Conservation (phyloP, 2,113 vertebrate species). For the Apistogramma diplotaenia region DNA sequence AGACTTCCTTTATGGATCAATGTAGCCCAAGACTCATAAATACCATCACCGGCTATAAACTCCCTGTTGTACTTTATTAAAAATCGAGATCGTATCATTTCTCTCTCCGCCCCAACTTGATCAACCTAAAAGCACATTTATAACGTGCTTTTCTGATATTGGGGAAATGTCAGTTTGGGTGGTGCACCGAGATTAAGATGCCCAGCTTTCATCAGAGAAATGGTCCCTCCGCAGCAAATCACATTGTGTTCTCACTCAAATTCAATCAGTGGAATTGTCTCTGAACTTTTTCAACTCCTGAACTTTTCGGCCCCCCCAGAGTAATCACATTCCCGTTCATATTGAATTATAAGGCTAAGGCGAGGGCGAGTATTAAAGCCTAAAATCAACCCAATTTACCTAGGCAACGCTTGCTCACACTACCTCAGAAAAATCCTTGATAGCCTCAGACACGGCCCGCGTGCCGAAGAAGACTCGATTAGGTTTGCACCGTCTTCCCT, state of each 20-base stretch:
- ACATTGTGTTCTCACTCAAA: slow-evolving; percentile 51
- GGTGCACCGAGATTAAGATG: slow-evolving; percentile 45
- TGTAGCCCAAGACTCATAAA: not conserved
- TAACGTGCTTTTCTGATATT: slow-evolving; percentile 58
- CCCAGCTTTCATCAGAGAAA: slow-evolving; percentile 62
- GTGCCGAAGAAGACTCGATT: slow-evolving; percentile 26
- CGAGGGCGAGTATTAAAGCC: slow-evolving; percentile 13
- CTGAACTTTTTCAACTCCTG: slow-evolving; percentile 41
- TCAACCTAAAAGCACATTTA: slow-evolving; percentile 75
- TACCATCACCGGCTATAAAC: not conserved
- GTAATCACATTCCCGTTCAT: slow-evolving; percentile 53
- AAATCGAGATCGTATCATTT: slow-evolving; percentile 34
- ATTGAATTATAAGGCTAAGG: slow-evolving; percentile 33
- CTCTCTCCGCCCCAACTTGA: slow-evolving; percentile 36
- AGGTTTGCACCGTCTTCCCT: not conserved
- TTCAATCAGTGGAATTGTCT: slow-evolving; percentile 59
- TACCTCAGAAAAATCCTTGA: slow-evolving; percentile 1
- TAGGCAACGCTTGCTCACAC: not conserved
- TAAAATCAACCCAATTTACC: slow-evolving; percentile 38
- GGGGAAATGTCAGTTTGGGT: slow-evolving; percentile 49
- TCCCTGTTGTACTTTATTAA: slow-evolving; percentile 20
- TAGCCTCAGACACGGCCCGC: not conserved
- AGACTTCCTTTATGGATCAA: not conserved
- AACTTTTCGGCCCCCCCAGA: slow-evolving; percentile 35
- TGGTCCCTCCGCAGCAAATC: slow-evolving; percentile 43